Conservation (phyloP, 2,113 vertebrate species). For the Oxygymnocypris stewartii region DNA sequence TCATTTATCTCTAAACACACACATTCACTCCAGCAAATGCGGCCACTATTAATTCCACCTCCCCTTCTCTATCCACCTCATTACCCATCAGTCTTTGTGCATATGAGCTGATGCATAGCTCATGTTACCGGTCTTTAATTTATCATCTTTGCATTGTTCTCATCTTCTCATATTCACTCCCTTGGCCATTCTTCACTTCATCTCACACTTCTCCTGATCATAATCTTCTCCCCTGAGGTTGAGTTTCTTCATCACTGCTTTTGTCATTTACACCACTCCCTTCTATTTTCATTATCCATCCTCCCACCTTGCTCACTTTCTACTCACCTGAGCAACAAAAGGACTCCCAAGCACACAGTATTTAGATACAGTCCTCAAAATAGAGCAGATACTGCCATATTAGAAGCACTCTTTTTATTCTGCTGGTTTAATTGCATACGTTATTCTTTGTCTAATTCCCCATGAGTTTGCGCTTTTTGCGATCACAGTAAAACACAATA, state of each 20-base stretch:
- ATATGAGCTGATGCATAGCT: background rate
- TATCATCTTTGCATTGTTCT: constrained; percentile 36
- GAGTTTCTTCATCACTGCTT: constrained; percentile 25
- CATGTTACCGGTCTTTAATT: constrained; percentile 28
- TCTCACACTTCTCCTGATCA: constrained; percentile 12
- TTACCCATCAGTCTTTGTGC: constrained; percentile 12
- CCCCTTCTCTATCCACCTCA: background rate
- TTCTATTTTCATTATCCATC: constrained; percentile 13
- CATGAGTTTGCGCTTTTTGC: background rate
- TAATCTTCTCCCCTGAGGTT: background rate
- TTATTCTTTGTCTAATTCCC: background rate
- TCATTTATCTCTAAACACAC: constrained; percentile 23
- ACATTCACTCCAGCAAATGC: constrained; percentile 9
- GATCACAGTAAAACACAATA: background rate
- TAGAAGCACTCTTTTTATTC: background rate
- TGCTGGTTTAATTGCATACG: background rate
- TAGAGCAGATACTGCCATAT: background rate
- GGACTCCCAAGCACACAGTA: background rate
- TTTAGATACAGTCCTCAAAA: background rate
- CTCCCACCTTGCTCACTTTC: constrained; percentile 17
- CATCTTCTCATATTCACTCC: constrained; percentile 14
- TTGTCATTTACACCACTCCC: constrained; percentile 31
- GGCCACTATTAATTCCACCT: background rate
- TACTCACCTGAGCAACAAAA: constrained; percentile 6
- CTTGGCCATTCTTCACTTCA: background rate